A percentile compares a stretch with the other conserved stretches of the same genome.
These are phyloP conservation scores for Boulengeromyrus knoepffleri DNA, from an alignment of 2,113 vertebrate genomes.

Conservation along the genomic window DNA sequence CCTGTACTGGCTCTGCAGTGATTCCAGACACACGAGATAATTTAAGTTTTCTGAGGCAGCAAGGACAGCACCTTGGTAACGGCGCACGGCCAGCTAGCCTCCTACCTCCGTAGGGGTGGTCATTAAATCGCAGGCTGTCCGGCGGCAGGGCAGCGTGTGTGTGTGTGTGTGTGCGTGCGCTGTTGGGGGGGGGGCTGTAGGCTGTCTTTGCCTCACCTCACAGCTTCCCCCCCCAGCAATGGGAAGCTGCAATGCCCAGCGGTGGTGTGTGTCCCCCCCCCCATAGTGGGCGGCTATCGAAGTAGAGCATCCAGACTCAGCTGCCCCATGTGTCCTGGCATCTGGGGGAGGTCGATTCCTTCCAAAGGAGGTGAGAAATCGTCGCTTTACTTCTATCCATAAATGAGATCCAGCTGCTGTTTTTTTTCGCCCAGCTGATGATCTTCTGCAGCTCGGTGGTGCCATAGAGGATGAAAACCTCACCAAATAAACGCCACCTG, in stretches of 20 bases:
- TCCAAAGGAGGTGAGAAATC: background rate
- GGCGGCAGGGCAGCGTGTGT: background rate
- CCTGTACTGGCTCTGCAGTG: background rate
- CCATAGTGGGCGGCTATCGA: background rate
- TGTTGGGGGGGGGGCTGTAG: too few species aligned
- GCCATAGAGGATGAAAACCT: background rate
- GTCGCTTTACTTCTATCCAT: background rate
- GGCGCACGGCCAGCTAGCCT: too few species aligned
- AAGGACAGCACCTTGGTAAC: background rate
- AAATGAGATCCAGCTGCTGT: background rate
- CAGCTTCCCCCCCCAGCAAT: background rate
- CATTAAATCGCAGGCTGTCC: background rate
- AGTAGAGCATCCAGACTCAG: background rate
- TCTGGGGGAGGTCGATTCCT: background rate
- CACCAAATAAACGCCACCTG: background rate
- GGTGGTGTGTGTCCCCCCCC: background rate
- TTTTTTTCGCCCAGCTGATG: background rate
- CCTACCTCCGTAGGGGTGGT: background rate
- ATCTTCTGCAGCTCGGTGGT: background rate
- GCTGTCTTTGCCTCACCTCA: background rate
- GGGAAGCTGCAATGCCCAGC: background rate
- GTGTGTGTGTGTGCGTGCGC: background rate
- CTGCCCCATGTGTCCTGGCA: background rate
- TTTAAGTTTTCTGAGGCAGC: background rate
- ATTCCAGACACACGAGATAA: background rate